Percentiles rank a stretch among this genome's conserved stretches.
Evolutionary conservation across 2,797 vertebrate species (phyloP).

Genomic region (Sebastes diaconus): DNA sequence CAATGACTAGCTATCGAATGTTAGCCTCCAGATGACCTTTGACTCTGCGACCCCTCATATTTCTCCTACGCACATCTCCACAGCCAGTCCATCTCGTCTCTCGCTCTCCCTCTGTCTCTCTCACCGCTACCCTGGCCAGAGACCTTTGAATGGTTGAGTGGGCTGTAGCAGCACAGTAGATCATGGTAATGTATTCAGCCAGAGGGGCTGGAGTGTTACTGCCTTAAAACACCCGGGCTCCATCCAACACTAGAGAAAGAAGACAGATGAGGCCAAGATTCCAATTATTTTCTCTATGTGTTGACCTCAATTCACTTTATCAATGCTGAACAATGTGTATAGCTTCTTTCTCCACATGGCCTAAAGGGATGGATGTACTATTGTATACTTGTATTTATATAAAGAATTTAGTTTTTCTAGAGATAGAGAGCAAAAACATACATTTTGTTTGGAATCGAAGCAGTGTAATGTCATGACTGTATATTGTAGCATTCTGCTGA

Average conservation of each 20-base stretch:
- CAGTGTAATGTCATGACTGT: neutral
- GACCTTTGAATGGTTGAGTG: constrained; percentile 75
- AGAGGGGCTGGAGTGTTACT: constrained; percentile 62
- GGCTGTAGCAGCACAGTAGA: constrained; percentile 64
- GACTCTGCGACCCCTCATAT: constrained; percentile 37
- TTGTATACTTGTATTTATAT: constrained; percentile 1
- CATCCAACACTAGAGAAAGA: constrained; percentile 48
- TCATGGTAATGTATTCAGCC: constrained; percentile 76
- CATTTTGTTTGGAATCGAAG: neutral
- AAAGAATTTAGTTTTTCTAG: neutral
- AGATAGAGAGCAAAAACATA: neutral
- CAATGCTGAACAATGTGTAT: constrained; percentile 56
- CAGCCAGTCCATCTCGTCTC: constrained; percentile 3
- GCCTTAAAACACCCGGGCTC: constrained; percentile 64
- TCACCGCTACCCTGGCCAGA: constrained; percentile 57
- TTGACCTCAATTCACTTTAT: constrained; percentile 74
- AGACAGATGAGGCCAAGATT: constrained; percentile 70
- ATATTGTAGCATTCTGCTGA: neutral
- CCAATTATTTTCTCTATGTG: constrained; percentile 76
- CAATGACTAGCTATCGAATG: constrained; percentile 29
- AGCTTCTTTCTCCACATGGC: constrained; percentile 33
- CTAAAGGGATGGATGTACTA: constrained; percentile 16
- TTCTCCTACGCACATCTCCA: constrained; percentile 54
- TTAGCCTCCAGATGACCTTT: constrained; percentile 59
- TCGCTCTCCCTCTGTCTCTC: constrained; percentile 18